Evolutionary conservation across 2,113 vertebrate species (phyloP).

Genomic region (Misgurnus anguillicaudatus): DNA sequence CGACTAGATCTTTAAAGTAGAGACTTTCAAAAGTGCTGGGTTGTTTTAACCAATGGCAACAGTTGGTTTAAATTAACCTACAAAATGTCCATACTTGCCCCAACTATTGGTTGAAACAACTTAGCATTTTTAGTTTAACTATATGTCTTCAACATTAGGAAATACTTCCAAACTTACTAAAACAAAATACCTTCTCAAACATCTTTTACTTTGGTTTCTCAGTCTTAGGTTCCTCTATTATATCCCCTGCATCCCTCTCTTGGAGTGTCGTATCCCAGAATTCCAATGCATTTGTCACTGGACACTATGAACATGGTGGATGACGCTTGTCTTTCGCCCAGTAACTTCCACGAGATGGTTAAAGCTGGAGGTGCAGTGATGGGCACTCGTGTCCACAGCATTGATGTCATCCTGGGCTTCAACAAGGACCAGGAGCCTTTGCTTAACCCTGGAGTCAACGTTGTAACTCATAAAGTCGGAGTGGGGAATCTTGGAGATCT

Average conservation of each 20-base stretch:
- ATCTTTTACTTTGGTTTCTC: not conserved
- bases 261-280: constrained; percentile 53
- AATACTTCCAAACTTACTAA: no score
- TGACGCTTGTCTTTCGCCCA: constrained; percentile 76
- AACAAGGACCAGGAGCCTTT: constrained; percentile 77
- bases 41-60: no score
- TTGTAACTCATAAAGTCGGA: constrained; percentile 60
- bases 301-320: constrained; percentile 80
- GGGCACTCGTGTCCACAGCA: constrained; percentile 77
- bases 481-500: constrained; percentile 61
- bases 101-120: no score
- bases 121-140: no score
- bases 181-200: no score
- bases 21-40: no score
- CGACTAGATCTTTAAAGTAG: no score
- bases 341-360: constrained; percentile 76
- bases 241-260: constrained; percentile 23
- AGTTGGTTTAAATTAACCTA: no score
- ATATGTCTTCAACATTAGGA: no score
- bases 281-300: constrained; percentile 79
- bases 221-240: not conserved
- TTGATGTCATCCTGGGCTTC: constrained; percentile 81
- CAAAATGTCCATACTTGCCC: no score
- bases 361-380: constrained; percentile 68
- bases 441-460: constrained; percentile 59